These are phyloP conservation scores for Agonum fuliginosum DNA, from an alignment of 2,888 invertebrate species.

Conservation along the genomic window DNA sequence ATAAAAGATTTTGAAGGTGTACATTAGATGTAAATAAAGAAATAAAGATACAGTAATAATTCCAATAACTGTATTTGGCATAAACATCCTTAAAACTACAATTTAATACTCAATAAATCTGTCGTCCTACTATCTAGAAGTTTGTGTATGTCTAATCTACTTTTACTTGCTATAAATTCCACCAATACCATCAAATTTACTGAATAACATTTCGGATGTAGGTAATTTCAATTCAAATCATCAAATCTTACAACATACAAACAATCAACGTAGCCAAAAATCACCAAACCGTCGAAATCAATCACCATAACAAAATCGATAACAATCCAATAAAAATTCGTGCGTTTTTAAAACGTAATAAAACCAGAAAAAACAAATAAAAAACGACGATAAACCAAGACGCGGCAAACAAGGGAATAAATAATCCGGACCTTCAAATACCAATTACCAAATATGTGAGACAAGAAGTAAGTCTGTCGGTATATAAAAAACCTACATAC, in stretches of 20 bases:
- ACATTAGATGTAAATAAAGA: constrained; percentile 18
- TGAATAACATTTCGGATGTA: constrained; percentile 25
- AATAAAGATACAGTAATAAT: constrained; percentile 25
- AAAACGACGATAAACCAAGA: constrained; percentile 52
- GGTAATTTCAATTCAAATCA: constrained; percentile 35
- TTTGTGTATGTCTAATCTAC: constrained; percentile 19
- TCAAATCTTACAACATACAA: constrained; percentile 20
- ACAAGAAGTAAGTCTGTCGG: constrained; percentile 8
- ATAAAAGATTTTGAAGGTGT: background rate
- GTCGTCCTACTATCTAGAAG: constrained; percentile 35
- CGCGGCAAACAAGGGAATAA: constrained; percentile 55
- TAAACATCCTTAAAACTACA: constrained; percentile 3
- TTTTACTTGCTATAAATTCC: constrained; percentile 16
- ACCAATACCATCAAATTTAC: no score
- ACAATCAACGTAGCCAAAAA: constrained; percentile 31
- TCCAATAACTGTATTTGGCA: constrained; percentile 35
- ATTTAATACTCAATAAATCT: constrained; percentile 32
- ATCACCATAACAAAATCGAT: constrained; percentile 47
- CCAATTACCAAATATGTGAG: constrained; percentile 58
- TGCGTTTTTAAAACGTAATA: constrained; percentile 55
- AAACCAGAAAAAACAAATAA: constrained; percentile 54
- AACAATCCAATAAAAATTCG: constrained; percentile 53
- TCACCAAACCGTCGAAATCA: constrained; percentile 21
- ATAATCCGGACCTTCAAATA: constrained; percentile 51
- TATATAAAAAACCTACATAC: constrained; percentile 53